Conservation (phyloP, 2,797 vertebrate species). For the Mastacembelus armatus region DNA sequence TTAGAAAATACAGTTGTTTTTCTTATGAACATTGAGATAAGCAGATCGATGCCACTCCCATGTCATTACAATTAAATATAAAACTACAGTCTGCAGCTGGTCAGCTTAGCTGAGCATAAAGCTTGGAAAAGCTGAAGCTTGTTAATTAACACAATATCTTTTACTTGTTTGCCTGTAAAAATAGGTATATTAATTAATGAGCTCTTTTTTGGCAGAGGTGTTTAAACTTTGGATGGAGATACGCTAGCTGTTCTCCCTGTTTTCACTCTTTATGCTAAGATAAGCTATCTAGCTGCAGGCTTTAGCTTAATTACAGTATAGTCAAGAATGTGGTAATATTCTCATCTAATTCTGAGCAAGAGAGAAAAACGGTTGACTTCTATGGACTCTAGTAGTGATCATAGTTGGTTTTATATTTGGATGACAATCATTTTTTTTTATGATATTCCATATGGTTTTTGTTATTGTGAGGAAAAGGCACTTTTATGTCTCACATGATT, state of each 20-base stretch:
- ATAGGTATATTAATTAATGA: not conserved
- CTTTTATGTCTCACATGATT: constrained; percentile 46
- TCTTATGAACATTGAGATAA: not conserved
- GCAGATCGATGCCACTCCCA: not conserved
- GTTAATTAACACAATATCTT: not conserved
- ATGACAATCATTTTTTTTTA: constrained; percentile 71
- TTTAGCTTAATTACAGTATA: not conserved
- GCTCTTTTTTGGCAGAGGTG: too few species aligned
- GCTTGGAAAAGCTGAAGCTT: constrained; percentile 13
- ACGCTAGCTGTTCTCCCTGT: not conserved
- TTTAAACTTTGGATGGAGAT: too few species aligned
- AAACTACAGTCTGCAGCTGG: not conserved
- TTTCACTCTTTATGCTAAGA: constrained; percentile 22
- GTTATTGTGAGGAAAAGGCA: constrained; percentile 55
- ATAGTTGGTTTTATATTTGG: constrained; percentile 50
- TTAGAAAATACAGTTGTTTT: not conserved
- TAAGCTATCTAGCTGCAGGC: not conserved
- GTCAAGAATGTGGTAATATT: not conserved
- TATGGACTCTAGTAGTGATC: constrained; percentile 25
- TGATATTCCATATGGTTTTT: constrained; percentile 46
- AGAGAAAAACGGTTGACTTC: constrained; percentile 10
- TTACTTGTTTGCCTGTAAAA: not conserved
- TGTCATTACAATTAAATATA: not conserved
- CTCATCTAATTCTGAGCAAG: not conserved
- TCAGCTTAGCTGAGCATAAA: constrained; percentile 8